These are phyloP conservation scores for Orius insidiosus DNA, from an alignment of 1,140 invertebrate species.

Conservation along the genomic window DNA sequence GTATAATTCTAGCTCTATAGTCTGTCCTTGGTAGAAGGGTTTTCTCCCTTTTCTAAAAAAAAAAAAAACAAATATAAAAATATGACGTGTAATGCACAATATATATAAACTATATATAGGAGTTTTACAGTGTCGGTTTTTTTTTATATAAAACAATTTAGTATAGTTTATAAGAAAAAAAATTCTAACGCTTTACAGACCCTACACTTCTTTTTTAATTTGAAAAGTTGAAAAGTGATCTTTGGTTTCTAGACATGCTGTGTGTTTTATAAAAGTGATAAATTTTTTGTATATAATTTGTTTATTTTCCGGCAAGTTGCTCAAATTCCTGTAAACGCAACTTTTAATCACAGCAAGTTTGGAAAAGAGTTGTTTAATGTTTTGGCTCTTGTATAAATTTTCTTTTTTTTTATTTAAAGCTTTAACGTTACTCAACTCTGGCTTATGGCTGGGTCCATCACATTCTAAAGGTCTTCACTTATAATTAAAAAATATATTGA, in stretches of 20 bases:
- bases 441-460: constrained; percentile 17
- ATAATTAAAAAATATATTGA: not conserved
- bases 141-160: constrained; percentile 7
- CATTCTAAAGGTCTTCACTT: constrained; percentile 14
- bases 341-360: too few species aligned
- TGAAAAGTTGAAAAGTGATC: not conserved
- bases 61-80: constrained; percentile 1
- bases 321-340: too few species aligned
- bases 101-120: constrained; percentile 3
- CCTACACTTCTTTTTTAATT: constrained; percentile 5
- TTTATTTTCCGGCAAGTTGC: not conserved
- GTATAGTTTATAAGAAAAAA: constrained; percentile 4
- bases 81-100: constrained; percentile 8
- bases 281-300: not conserved
- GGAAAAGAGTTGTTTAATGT: too few species aligned
- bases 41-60: constrained; percentile 9
- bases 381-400: not conserved
- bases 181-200: constrained; percentile 17
- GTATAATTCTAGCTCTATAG: constrained; percentile 8
- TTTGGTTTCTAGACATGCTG: not conserved
- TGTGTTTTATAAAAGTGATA: not conserved
- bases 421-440: constrained; percentile 11
- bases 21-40: constrained; percentile 5
- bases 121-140: constrained; percentile 11
- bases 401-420: constrained; percentile 6